phyloP scores from a whole-genome alignment of 2,797 vertebrate genomes.

The Spondyliosoma cantharus region DNA sequence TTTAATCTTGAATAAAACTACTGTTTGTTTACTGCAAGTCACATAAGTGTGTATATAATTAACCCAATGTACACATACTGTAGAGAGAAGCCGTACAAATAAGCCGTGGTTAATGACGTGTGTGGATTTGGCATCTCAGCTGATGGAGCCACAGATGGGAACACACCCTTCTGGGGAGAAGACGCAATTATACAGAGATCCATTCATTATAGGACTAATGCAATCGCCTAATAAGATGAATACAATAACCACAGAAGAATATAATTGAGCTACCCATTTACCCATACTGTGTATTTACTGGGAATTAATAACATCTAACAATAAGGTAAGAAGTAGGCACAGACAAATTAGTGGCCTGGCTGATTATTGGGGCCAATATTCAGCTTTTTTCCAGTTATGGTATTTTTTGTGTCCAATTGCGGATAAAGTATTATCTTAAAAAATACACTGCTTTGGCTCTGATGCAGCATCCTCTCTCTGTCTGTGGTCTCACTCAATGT shows the following conservation, averaged over 20 bases:
- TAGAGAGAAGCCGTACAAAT: not conserved
- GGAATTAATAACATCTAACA: not conserved
- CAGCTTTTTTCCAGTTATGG: too few species aligned
- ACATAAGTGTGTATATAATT: slow-evolving; percentile 56
- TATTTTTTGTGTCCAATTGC: too few species aligned
- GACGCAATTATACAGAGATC: not conserved
- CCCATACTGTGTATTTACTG: not conserved
- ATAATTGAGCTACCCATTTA: not conserved
- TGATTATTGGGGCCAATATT: too few species aligned
- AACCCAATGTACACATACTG: slow-evolving; percentile 17
- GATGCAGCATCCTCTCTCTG: too few species aligned
- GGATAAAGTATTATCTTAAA: too few species aligned
- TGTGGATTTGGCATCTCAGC: slow-evolving; percentile 20
- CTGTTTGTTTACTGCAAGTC: slow-evolving; percentile 79
- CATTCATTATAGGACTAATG: slow-evolving; percentile 3
- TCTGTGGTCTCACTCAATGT: too few species aligned
- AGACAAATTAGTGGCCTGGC: too few species aligned
- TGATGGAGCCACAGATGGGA: slow-evolving; percentile 40
- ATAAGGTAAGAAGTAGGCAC: not conserved
- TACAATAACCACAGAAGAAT: not conserved
- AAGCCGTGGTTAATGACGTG: slow-evolving; percentile 25
- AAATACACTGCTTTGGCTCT: too few species aligned
- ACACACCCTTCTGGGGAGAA: slow-evolving; percentile 3
- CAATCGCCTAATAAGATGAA: not conserved
- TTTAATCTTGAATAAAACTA: slow-evolving; percentile 83